Conservation (phyloP, 2,797 vertebrate genomes). For the Calcarius lapponicus region DNA sequence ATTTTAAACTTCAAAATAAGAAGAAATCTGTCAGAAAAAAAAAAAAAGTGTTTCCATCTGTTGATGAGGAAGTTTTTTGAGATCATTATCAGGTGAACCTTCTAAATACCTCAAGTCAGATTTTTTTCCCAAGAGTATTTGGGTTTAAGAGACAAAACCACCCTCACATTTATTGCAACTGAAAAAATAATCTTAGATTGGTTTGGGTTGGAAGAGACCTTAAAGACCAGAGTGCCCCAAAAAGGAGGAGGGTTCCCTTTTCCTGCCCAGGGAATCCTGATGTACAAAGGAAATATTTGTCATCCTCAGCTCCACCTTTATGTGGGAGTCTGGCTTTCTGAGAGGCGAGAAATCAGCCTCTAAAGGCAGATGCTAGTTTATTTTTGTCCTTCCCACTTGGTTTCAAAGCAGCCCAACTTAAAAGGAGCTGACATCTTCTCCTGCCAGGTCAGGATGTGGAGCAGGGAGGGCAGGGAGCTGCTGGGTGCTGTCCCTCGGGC, state of each 20-base stretch:
- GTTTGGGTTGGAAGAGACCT: neutral
- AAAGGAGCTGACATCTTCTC: neutral
- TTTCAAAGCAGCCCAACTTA: neutral
- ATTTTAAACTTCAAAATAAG: neutral
- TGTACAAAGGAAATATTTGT: neutral
- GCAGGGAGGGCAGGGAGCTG: neutral
- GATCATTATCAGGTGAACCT: neutral
- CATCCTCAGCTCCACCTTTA: neutral
- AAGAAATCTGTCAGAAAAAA: neutral
- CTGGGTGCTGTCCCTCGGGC: accelerated
- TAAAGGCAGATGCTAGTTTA: neutral
- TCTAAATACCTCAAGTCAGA: neutral
- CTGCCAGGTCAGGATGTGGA: neutral
- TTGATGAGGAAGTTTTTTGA: neutral
- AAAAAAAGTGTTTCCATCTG: neutral
- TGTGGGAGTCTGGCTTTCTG: neutral
- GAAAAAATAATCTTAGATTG: neutral
- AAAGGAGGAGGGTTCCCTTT: neutral
- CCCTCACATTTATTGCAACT: neutral
- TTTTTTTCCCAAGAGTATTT: neutral
- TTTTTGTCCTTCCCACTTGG: neutral
- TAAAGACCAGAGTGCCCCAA: neutral
- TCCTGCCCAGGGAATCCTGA: neutral
- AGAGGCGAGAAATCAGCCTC: neutral
- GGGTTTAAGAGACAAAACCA: neutral